Percentiles rank a stretch among this genome's conserved stretches.
Evolutionary conservation across 2,888 invertebrate genomes (phyloP).

Genomic region (Eilema depressum): DNA sequence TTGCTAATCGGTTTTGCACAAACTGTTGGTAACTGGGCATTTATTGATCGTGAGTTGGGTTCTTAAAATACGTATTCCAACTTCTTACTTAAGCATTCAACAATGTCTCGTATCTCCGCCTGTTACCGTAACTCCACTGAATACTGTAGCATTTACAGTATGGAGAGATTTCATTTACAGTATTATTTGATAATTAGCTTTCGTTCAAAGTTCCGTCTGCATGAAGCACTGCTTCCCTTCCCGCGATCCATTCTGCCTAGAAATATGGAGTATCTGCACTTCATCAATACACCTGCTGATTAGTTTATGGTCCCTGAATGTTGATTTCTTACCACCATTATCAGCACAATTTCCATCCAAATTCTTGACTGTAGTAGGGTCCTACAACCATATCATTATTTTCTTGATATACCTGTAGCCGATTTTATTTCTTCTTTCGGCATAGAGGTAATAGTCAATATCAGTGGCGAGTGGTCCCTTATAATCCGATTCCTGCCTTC

Average conservation of each 20-base stretch:
- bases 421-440: neutral
- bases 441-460: neutral
- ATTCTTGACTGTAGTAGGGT: no score
- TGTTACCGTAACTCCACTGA: slow-evolving; percentile 34
- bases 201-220: neutral
- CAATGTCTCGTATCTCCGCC: slow-evolving; percentile 37
- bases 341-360: neutral
- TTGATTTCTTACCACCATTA: neutral
- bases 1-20: neutral
- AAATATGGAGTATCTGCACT: no score
- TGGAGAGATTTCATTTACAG: slow-evolving; percentile 3
- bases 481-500: no score
- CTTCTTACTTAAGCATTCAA: slow-evolving; percentile 42
- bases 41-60: neutral
- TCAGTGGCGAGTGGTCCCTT: no score
- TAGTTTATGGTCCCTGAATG: no score
- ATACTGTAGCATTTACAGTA: slow-evolving; percentile 24
- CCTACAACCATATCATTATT: no score
- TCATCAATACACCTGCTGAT: no score
- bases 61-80: slow-evolving; percentile 15
- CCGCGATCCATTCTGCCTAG: neutral
- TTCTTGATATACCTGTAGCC: neutral
- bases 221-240: neutral
- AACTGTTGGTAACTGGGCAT: neutral
- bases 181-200: neutral